Base-by-base conservation (phyloP, 2,888 invertebrate genomes). In the Leptinotarsa rubiginosa region DNA sequence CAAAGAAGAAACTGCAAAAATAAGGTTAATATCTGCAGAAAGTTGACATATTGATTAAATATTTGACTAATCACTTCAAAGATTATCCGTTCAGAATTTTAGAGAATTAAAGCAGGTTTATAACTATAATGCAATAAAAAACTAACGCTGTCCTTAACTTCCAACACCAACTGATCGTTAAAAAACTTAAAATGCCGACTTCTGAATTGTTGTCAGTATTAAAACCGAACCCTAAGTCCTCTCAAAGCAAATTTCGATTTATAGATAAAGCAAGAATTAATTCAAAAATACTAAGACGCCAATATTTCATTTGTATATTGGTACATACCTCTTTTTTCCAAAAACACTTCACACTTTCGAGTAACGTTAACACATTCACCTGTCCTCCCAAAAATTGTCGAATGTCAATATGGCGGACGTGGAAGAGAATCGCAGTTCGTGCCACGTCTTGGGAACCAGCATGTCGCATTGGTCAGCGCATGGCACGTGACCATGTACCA, bases 351-450 rank as follows among this genome's bases (percentile, higher is more conserved):
- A 81, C 80, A 81, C 81, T 80, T 80, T 79, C 77, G 80, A 83
- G 81, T 92, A 92, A 92, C 90, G 90, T 91, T 90, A 91, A 90
- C 91, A 92, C 91, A 92, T 91, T 90, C 90, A 91, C 90, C 90
- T 90, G 91, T 90, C 91, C 92, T 91, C 92, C 91, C 90, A 90
- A 87, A 88, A 89, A 91, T 91, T 91, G 90, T 91, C 92, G 91
- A 91, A 92, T 92, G 93, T 93, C 93, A 94, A 94, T 93, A 94
- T 94, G 94, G 93, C 93, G 93, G 93, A 92, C 92, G 92, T 92
- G 91, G 91, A 93, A 91, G 91, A 91, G 91, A 91, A 89, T 92
- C 91, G 91, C 91, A 91, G 91, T 90, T 91, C 88, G 90, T 93
- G 94, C 94, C 94, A 94, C 94, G 93, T 94, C 93, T 92, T 90